phyloP scores from a whole-genome alignment of 2,797 vertebrate species.

The Betta splendens region DNA sequence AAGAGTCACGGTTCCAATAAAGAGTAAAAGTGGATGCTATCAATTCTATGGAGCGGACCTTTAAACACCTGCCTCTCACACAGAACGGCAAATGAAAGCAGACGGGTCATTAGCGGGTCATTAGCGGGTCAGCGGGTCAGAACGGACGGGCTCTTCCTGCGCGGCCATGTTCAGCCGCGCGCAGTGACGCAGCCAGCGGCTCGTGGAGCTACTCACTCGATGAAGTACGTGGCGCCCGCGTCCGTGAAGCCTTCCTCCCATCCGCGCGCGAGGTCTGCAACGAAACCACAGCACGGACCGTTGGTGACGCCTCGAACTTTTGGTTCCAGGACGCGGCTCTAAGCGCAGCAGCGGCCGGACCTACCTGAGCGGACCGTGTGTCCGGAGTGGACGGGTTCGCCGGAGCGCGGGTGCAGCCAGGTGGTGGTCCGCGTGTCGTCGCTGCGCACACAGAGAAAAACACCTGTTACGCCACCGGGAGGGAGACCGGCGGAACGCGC shows the following conservation, averaged over 20 bases:
- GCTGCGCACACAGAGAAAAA: constrained; percentile 73
- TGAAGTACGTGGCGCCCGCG: constrained; percentile 93
- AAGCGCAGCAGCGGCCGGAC: background rate
- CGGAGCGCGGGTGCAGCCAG: constrained; percentile 92
- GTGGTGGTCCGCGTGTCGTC: constrained; percentile 85
- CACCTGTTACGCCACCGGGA: constrained; percentile 71
- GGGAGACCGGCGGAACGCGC: constrained; percentile 29
- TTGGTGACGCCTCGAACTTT: constrained; percentile 50
- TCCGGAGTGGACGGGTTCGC: constrained; percentile 92
- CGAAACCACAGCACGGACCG: background rate
- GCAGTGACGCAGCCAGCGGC: too few relatives aligned
- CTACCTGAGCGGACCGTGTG: constrained; percentile 96
- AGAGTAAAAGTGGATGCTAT: too few relatives aligned
- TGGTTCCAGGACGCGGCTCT: constrained; percentile 12
- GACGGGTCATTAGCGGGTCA: constrained; percentile 5
- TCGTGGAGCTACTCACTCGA: constrained; percentile 94
- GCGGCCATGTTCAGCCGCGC: constrained; percentile 20
- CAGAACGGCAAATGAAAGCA: constrained; percentile 6
- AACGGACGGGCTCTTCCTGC: too few relatives aligned
- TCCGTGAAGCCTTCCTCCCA: constrained; percentile 95
- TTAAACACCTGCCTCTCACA: background rate
- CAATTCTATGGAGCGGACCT: too few relatives aligned
- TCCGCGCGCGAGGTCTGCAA: constrained; percentile 87
- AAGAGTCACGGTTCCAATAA: too few relatives aligned
- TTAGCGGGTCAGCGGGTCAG: too few relatives aligned